phyloP scores from a whole-genome alignment of 2,113 vertebrate species.

The Poeciliopsis prolifica region DNA sequence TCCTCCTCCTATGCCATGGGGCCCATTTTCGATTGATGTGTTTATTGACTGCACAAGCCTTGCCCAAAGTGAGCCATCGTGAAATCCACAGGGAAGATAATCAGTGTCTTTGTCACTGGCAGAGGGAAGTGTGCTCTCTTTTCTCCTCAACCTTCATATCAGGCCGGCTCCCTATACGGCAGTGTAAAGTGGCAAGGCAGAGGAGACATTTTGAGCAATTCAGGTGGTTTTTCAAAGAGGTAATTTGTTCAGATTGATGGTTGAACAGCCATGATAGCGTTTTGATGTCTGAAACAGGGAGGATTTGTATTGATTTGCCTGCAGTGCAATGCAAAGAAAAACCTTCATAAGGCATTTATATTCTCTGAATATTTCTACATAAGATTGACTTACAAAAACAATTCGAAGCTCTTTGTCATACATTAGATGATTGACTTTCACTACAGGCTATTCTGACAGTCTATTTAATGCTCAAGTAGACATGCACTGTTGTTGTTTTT shows the following conservation, averaged over 20 bases:
- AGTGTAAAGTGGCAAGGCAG: conserved; percentile 13
- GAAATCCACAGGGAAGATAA: conserved; percentile 28
- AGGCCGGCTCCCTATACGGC: conserved; percentile 16
- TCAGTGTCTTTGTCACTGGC: conserved; percentile 32
- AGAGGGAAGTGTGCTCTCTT: background rate
- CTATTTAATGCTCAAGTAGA: background rate
- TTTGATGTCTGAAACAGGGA: conserved; percentile 21
- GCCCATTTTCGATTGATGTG: conserved; percentile 30
- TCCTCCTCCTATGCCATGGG: conserved; percentile 11
- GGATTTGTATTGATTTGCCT: conserved; percentile 34
- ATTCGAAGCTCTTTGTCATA: background rate
- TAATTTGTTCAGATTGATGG: conserved; percentile 40
- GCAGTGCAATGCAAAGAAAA: background rate
- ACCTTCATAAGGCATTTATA: background rate
- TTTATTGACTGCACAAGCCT: conserved; percentile 49
- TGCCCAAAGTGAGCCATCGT: conserved; percentile 22
- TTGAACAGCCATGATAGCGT: conserved; percentile 17
- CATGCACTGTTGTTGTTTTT: no score
- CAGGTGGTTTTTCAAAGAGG: conserved; percentile 20
- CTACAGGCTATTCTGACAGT: conserved; percentile 22
- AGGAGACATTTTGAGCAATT: conserved; percentile 19
- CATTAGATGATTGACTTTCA: conserved; percentile 16
- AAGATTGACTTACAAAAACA: background rate
- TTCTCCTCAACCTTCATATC: conserved; percentile 23
- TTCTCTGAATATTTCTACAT: background rate